Percentiles rank a stretch among this genome's conserved stretches.
Conservation (phyloP, 2,888 invertebrate species). For the Netelia fuscicornis region DNA sequence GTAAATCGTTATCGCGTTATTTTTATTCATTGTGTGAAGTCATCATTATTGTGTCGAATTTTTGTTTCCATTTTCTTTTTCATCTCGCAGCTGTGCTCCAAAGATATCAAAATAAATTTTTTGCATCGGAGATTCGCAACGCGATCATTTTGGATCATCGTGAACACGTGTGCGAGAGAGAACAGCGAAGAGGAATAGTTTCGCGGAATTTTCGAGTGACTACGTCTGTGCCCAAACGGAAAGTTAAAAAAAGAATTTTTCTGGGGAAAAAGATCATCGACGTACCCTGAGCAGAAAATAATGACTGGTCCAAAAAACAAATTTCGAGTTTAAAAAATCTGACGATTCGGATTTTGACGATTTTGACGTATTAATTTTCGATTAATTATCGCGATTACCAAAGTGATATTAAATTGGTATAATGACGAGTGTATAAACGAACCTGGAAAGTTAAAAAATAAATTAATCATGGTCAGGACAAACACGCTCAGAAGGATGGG, state of each 20-base stretch:
- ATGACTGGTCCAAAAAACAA: not conserved
- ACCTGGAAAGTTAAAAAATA: not conserved
- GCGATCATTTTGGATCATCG: constrained; percentile 34
- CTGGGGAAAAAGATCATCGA: not conserved
- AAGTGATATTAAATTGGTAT: constrained; percentile 11
- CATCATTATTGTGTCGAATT: not conserved
- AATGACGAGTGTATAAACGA: constrained; percentile 44
- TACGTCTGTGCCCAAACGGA: constrained; percentile 6
- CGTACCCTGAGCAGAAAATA: not conserved
- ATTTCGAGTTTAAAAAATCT: constrained; percentile 2
- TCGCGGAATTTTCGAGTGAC: constrained; percentile 39
- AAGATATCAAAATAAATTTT: constrained; percentile 15
- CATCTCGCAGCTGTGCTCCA: not conserved
- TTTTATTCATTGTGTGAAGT: too few species aligned
- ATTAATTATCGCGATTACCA: not conserved
- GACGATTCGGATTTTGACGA: not conserved
- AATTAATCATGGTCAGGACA: constrained; percentile 76
- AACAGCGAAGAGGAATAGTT: constrained; percentile 33
- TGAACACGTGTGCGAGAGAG: constrained; percentile 29
- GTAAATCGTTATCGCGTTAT: too few species aligned
- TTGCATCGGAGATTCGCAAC: constrained; percentile 1
- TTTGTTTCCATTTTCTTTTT: not conserved
- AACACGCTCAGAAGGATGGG: constrained; percentile 85
- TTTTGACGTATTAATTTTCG: not conserved
- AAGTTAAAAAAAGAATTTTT: constrained; percentile 63